These are phyloP conservation scores for Pituophis catenifer DNA, from an alignment of 2,113 vertebrate genomes.

Conservation along the genomic window DNA sequence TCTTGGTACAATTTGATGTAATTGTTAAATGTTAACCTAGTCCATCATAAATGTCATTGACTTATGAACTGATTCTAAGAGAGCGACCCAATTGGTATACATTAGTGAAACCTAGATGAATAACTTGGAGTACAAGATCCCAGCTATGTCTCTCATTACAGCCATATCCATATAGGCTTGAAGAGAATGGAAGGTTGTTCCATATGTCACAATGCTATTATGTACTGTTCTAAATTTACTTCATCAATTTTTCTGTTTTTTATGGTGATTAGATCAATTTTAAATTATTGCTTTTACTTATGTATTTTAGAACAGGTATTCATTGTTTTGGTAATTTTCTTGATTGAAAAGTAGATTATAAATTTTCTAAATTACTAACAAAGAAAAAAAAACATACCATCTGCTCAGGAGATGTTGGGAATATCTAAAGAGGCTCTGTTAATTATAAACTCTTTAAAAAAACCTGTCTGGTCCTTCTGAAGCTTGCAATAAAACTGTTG, in stretches of 20 bases:
- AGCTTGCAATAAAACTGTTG: constrained; percentile 29
- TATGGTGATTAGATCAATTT: not conserved
- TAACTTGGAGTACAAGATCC: not conserved
- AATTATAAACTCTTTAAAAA: constrained; percentile 15
- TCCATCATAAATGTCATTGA: not conserved
- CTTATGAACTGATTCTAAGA: not conserved
- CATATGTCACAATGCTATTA: not conserved
- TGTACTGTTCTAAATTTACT: not conserved
- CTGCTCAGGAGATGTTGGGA: constrained; percentile 17
- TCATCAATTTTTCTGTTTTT: not conserved
- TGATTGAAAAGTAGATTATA: constrained; percentile 18
- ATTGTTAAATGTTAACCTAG: not conserved
- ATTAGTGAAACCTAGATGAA: not conserved
- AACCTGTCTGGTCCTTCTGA: constrained; percentile 29
- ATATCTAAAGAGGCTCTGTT: constrained; percentile 38
- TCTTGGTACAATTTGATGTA: not conserved
- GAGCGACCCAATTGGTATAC: not conserved
- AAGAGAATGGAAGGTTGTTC: not conserved
- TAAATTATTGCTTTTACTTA: not conserved
- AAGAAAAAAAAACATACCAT: not conserved
- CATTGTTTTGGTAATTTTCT: not conserved
- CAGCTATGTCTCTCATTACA: not conserved
- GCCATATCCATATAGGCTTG: not conserved
- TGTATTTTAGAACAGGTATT: not conserved
- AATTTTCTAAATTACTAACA: constrained; percentile 18